Evolutionary conservation across 2,888 invertebrate species (phyloP), one percentile per base, ranked within the genome.

Genomic region (Monochamus alternatus): DNA sequence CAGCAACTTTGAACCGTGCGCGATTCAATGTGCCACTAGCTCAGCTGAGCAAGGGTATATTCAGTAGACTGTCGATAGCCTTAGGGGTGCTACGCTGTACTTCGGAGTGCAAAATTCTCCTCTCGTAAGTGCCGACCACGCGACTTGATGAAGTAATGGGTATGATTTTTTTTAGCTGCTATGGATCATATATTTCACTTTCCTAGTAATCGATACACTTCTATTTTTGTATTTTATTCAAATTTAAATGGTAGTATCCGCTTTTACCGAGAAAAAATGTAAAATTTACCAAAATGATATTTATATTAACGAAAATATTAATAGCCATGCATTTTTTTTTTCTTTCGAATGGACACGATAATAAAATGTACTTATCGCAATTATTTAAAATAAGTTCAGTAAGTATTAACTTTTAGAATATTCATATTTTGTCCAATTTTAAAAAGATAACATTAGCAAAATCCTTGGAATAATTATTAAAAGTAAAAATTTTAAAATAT

Each of bases 11-110:
- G 64, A 66, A 30, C 65, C 64, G 73, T 73, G 73, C 73, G 73
- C 73, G 73, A 73, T 73, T 52, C 55, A 64, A 65, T 71, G 71
- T 71, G 71, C 71, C 71, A 32, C 47, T 51, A 65, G 73, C 73
- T 65, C 58, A 55, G 55, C 58, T 55, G 65, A 65, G 52, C 73
- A 62, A 44, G 73, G 73, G 73, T 73, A 73, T 59, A 44, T 73
- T 73, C 73, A 73, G 73, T 73, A 73, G 64, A 73, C 58, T 58
- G 62, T 58, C 58, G 65, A 38, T n/a, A 65, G 58, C 51, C 52
- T 58, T 58, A 58, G 44, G 73, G 73, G 73, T 55, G 64, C 65
- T 64, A 65, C 65, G 58, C n/a, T 2, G 55, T 55, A 55, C 55
- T 4, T 14, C 71, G 62, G 52, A 55, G 71, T 32, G 63, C 58